phyloP scores from a whole-genome alignment of 2,888 invertebrate species.

The Synanthedon vespiformis region DNA sequence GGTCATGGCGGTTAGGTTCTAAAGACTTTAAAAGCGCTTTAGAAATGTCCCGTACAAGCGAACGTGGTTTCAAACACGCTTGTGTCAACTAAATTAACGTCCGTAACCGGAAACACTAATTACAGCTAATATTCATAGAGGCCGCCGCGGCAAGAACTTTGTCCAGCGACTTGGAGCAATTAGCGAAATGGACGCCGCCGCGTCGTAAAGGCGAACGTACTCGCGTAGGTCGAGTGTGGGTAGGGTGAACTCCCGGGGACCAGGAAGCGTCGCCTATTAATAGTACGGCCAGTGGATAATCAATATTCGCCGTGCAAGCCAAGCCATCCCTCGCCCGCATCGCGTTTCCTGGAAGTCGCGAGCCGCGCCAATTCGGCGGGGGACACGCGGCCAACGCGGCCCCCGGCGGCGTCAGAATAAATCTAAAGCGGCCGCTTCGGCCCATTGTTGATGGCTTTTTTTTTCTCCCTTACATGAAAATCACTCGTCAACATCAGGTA shows the following conservation, averaged over 20 bases:
- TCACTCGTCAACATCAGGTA: conserved; percentile 63
- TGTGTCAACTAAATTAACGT: not conserved
- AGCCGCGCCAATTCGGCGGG: conserved; percentile 8
- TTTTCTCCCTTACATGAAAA: conserved; percentile 52
- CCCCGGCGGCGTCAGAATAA: conserved; percentile 62
- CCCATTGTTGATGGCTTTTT: conserved; percentile 41
- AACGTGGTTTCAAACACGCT: not conserved
- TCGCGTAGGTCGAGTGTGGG: conserved; percentile 1
- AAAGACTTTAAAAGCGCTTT: no score
- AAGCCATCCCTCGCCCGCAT: conserved; percentile 34
- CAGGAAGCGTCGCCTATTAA: conserved; percentile 34
- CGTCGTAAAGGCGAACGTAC: conserved; percentile 12
- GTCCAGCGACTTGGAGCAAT: conserved; percentile 29
- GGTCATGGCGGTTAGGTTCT: no score
- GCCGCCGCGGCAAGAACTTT: conserved; percentile 6
- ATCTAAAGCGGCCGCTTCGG: conserved; percentile 38
- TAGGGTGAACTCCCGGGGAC: not conserved
- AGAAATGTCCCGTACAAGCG: no score
- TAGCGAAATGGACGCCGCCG: conserved; percentile 48
- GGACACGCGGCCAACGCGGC: conserved; percentile 19
- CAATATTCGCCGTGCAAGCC: conserved; percentile 50
- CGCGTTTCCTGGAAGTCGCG: conserved; percentile 50
- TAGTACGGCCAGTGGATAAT: conserved; percentile 47
- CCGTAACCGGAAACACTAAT: conserved; percentile 1
- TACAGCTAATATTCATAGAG: conserved; percentile 3